Evolutionary conservation across 2,797 vertebrate species (phyloP), one percentile per base, ranked within the genome.

Genomic region (Sparidentex hasta): DNA sequence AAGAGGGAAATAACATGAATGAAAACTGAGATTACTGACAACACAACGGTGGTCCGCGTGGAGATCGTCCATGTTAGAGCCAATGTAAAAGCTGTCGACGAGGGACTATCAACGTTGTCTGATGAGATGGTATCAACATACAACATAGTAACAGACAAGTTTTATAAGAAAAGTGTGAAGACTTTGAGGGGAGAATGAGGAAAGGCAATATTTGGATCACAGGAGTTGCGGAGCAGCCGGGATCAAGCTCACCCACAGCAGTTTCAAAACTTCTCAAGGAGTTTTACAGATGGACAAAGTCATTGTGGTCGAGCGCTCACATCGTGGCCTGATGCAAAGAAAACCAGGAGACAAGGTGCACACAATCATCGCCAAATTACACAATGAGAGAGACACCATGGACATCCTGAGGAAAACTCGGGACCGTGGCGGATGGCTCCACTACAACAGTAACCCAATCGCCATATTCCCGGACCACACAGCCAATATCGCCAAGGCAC

Each of bases 101-200:
- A 3, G 0, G 46, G 21, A 4, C 3, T 66, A 1, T 66, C 51
- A 11, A 3, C 14, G 1, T 74, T 43, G 52, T 8, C 29, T 0
- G 27, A 58, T 2, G 29, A 65, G 5, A 63, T 50, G 0, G n/a
- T 25, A 0, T 17, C 56, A 1, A n/a, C 59, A 0, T 56, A 71
- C 23, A 43, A 46, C 1, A 25, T 27, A 11, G n/a, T 61, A 1
- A 14, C 11, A 5, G 67, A 59, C 27, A 50, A 4, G 27, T 4
- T 6, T 41, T 61, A 14, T 25, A 44, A 52, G 57, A 43, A 16
- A 43, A 52, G 2, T 62, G 57, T 41, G 57, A 71, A 6, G 57
- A 71, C 18, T 18, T 71, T 47, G 57, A 62, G 21, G 47, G 69
- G 21, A 38, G 8, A 38, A 62, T 52, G 57, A 52, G 57, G 7